These are phyloP conservation scores for Hecatera dysodea DNA, from an alignment of 2,888 invertebrate genomes.

Conservation along the genomic window DNA sequence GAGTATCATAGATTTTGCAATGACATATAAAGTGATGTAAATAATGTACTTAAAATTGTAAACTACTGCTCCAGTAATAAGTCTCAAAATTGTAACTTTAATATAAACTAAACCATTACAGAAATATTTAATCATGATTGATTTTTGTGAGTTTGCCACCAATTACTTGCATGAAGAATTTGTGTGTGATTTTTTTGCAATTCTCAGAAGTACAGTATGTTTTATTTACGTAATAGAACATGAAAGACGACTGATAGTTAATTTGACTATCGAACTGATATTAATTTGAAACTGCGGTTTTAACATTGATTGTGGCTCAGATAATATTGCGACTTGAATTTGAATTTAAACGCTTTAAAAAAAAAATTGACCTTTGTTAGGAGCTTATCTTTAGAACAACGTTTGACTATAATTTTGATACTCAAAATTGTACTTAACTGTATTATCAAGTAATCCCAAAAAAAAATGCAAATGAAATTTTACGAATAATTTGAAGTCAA, in stretches of 20 bases:
- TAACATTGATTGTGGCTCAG: too few relatives aligned
- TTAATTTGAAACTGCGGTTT: background rate
- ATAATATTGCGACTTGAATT: too few relatives aligned
- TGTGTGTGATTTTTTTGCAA: background rate
- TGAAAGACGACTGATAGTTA: background rate
- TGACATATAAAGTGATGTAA: constrained; percentile 65
- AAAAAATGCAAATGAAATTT: background rate
- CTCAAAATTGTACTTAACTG: background rate
- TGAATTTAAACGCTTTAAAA: too few relatives aligned
- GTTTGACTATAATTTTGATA: background rate
- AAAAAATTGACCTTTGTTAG: too few relatives aligned
- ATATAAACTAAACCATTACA: background rate
- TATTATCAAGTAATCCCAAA: background rate
- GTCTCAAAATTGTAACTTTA: constrained; percentile 25
- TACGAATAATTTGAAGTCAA: background rate
- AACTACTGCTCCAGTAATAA: constrained; percentile 42
- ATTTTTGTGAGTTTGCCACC: background rate
- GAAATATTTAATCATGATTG: background rate
- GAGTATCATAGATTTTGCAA: constrained; percentile 50
- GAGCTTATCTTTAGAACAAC: background rate
- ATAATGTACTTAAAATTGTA: constrained; percentile 68
- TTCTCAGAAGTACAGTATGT: background rate
- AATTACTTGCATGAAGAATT: background rate
- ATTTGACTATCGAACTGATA: background rate
- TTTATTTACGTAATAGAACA: background rate